phyloP scores from a whole-genome alignment of 2,797 vertebrate genomes.

The Sebastes matsubarae region DNA sequence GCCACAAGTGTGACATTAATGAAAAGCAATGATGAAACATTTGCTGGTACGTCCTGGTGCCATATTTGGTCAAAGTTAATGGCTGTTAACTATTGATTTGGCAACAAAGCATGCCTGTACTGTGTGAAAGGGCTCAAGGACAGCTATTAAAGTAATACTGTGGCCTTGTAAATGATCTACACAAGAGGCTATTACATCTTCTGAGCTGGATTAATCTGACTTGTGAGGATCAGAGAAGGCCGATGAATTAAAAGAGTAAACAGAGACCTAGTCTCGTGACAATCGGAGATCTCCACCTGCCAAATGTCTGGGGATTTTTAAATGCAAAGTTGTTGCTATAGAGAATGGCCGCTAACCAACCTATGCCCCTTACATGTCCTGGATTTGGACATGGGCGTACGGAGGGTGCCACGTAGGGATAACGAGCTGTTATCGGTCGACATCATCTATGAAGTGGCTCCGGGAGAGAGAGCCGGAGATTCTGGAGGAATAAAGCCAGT shows the following conservation, averaged over 20 bases:
- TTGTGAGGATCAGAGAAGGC: not conserved
- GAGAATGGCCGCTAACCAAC: too few species aligned
- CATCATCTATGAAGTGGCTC: too few species aligned
- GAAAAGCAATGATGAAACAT: conserved; percentile 33
- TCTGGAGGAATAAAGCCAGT: too few species aligned
- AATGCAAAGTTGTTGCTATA: too few species aligned
- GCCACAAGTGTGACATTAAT: conserved; percentile 44
- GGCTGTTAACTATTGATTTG: conserved; percentile 62
- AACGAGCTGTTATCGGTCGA: too few species aligned
- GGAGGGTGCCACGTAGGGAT: too few species aligned
- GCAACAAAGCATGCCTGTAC: conserved; percentile 24
- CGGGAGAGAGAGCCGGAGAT: too few species aligned
- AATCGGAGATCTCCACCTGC: too few species aligned
- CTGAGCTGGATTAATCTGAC: not conserved
- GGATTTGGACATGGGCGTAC: too few species aligned
- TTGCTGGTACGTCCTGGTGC: conserved; percentile 26
- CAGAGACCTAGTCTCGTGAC: not conserved
- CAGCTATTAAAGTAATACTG: conserved; percentile 38
- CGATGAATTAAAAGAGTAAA: not conserved
- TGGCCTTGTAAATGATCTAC: conserved; percentile 49
- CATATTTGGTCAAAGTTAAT: conserved; percentile 56
- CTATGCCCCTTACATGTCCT: too few species aligned
- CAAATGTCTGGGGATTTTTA: too few species aligned
- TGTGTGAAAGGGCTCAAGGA: conserved; percentile 39
- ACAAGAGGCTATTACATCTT: not conserved